phyloP scores from a whole-genome alignment of 2,113 vertebrate genomes.

The Brachyhypopomus gauderio region DNA sequence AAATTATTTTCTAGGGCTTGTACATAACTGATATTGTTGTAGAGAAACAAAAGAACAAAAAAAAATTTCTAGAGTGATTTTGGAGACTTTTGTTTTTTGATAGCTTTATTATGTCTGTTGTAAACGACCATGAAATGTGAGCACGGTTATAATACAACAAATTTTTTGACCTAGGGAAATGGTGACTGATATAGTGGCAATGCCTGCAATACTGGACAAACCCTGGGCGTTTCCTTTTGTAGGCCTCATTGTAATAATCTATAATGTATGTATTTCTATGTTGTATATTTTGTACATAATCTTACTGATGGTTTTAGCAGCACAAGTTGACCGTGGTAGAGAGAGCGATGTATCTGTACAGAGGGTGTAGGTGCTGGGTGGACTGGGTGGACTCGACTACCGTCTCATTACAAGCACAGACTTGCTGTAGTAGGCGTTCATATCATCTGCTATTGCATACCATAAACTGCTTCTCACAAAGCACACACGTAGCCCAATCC shows the following conservation, averaged over 20 bases:
- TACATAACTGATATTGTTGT: conserved; percentile 89
- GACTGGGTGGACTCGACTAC: conserved; percentile 20
- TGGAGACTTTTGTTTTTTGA: conserved; percentile 88
- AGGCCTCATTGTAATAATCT: conserved; percentile 91
- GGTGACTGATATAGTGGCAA: conserved; percentile 74
- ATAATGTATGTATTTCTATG: conserved; percentile 91
- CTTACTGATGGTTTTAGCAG: conserved; percentile 89
- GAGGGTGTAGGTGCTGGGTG: conserved; percentile 56
- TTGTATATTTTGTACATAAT: conserved; percentile 95
- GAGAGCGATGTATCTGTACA: conserved; percentile 45
- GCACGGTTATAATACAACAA: conserved; percentile 69
- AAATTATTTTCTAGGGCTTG: conserved; percentile 98
- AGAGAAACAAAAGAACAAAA: conserved; percentile 79
- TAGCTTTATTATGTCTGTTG: conserved; percentile 77
- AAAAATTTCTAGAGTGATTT: conserved; percentile 87
- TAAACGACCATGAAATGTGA: conserved; percentile 84
- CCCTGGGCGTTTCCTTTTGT: conserved; percentile 85
- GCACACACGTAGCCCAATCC: conserved; percentile 6
- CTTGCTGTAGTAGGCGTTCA: conserved; percentile 38
- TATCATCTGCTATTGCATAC: conserved; percentile 35
- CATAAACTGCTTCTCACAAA: conserved; percentile 48
- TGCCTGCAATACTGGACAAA: conserved; percentile 86
- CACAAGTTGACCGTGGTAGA: conserved; percentile 84
- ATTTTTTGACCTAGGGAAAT: conserved; percentile 57
- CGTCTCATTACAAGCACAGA: conserved; percentile 20